Evolutionary conservation across 1,140 invertebrate species (phyloP), one percentile per base, ranked within the genome.

Genomic region (Drosophila chauvacae): DNA sequence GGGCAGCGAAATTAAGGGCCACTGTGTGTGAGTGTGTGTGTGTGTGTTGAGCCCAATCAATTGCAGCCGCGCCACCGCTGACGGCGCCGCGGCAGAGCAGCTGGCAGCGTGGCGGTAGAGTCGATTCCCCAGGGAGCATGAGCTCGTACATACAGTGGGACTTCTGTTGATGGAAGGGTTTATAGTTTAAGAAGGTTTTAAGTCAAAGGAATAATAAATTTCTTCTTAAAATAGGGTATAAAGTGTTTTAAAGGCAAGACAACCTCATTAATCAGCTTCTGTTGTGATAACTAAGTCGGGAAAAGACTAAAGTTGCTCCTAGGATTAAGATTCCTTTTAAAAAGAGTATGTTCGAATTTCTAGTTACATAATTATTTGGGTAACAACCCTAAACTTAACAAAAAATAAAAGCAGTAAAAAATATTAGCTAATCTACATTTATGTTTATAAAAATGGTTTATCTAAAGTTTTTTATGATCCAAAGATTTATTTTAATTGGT

Each of bases 21-120:
- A 66, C 85, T 76, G 20, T 23, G 20, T 23, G 33, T 11, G 26
- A 1, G 47, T 23, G 28, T 33, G 28, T 55, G 50, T 53, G 50
- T 35, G 51, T 35, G 51, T 55, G 78, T 64, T 82, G 77, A 88
- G 85, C 85, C 85, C 85, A 88, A 88, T 90, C 85, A 88, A 90
- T 88, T 88, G 84, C 81, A 72, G 85, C 85, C 81, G 80, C 80
- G 59, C 68, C 65, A 71, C 23, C 57, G 75, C 63, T 51, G 61
- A 77, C 74, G 55, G 72, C 63, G 76, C 64, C 75, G 83, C 65
- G 48, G 64, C 82, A 53, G 83, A 68, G 78, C 69, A 58, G 48
- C 41, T 50, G 48, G 70, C 56, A 7, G 42, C 41, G 37, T 37
- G 37, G 28, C 30, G 41, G 65, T 75, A 81, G 65, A 26, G 76